phyloP scores from a whole-genome alignment of 2,888 invertebrate species.

The Drosophila prostipennis region DNA sequence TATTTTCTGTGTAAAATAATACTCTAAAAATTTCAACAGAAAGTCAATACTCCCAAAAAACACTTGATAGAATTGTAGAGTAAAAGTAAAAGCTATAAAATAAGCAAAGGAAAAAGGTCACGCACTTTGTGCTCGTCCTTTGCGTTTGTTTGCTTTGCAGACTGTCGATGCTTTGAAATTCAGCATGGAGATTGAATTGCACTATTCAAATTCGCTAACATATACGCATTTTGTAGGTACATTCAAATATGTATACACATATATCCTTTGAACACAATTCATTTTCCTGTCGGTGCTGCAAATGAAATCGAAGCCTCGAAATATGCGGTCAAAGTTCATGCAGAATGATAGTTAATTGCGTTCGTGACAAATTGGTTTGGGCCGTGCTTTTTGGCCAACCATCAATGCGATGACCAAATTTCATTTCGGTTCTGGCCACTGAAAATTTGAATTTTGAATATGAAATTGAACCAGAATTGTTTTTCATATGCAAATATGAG shows the following conservation, averaged over 20 bases:
- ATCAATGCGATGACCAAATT: slow-evolving; percentile 3
- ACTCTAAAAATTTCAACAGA: neutral
- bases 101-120: neutral
- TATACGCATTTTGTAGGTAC: neutral
- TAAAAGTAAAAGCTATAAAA: neutral
- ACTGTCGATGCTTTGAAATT: neutral
- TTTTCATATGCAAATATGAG: slow-evolving; percentile 38
- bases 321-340: slow-evolving; percentile 27
- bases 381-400: slow-evolving; percentile 6
- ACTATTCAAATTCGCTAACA: neutral
- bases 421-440: neutral
- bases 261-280: slow-evolving; percentile 2
- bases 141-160: neutral
- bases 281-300: slow-evolving; percentile 12
- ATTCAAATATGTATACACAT: too few relatives aligned
- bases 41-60: neutral
- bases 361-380: slow-evolving; percentile 25
- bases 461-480: slow-evolving; percentile 24
- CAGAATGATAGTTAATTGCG: slow-evolving; percentile 33
- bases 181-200: neutral
- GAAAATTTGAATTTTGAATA: slow-evolving; percentile 28
- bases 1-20: neutral
- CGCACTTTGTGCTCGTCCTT: neutral
- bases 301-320: slow-evolving; percentile 30
- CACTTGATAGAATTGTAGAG: neutral